Conservation (phyloP, 2,113 vertebrate genomes). For the Rhea americana region DNA sequence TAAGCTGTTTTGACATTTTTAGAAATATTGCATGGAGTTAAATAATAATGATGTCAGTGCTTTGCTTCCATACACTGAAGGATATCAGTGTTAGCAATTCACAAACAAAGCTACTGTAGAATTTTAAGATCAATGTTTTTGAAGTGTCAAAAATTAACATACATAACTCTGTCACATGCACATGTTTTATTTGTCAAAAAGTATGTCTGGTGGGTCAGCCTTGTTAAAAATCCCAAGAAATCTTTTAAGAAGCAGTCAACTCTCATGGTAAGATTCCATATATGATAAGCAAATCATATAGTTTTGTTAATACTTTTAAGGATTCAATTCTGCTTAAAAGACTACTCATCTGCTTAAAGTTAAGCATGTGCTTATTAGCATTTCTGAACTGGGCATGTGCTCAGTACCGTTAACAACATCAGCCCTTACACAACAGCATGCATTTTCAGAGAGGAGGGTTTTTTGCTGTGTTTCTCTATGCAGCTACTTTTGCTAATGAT, state of each 20-base stretch:
- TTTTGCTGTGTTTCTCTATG: not conserved
- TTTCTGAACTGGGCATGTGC: not conserved
- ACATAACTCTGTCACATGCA: slow-evolving; percentile 60
- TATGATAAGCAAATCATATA: slow-evolving; percentile 17
- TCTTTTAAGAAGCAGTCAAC: slow-evolving; percentile 32
- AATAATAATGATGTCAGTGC: slow-evolving; percentile 34
- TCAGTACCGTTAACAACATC: accelerated
- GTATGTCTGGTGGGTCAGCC: slow-evolving; percentile 43
- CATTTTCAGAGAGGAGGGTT: not conserved
- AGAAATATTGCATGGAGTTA: slow-evolving; percentile 44
- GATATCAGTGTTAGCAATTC: not conserved
- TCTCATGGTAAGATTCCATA: not conserved
- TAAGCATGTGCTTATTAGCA: not conserved
- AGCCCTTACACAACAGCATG: accelerated
- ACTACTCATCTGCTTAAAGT: not conserved
- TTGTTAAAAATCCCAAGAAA: slow-evolving; percentile 48
- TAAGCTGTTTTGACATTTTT: slow-evolving; percentile 13
- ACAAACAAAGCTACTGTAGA: not conserved
- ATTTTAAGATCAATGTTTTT: not conserved
- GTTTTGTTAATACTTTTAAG: slow-evolving; percentile 44
- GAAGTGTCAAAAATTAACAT: slow-evolving; percentile 43
- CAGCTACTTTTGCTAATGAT: not conserved
- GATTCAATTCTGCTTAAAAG: not conserved
- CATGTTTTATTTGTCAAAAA: slow-evolving; percentile 62
- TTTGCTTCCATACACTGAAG: slow-evolving; percentile 1